Base-by-base conservation (phyloP, 2,888 invertebrate species). In the Drosophila nr. medialis region DNA sequence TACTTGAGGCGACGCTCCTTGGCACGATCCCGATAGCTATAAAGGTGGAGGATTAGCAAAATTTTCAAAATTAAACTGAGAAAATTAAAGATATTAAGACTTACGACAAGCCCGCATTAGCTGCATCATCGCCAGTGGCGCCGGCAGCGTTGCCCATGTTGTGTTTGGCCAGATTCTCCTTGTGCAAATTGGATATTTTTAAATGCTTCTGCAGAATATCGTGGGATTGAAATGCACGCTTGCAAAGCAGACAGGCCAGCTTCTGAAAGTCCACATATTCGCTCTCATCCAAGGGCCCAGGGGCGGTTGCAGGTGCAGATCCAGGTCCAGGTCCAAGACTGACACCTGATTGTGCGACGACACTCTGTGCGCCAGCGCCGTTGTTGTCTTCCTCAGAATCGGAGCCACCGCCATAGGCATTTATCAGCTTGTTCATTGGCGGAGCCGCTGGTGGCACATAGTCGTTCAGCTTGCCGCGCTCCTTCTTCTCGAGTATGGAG, bases 1-100 rank as follows among this genome's bases (percentile, higher is more conserved):
- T 97, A 99, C 92, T 99, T 99, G 89, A 97, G 95, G 58, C 99
- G 94, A 40, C 99, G 94, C 90, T 99, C 99, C 86, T 99, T 99
- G 1, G 99, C 99, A 49, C 99, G 94, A 93, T 99, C 99, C 68
- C 99, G 95, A 92, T 99, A 99, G 0, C 92, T 93, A 32, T 1
- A 27, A 21, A 21, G 2, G 2, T 2, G 11, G 21, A 42, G 11
- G 5, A 11, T 11, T 21, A 21, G 2, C 11, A 11, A 42, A 11
- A 42, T 5, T 21, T 42, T 21, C 5, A 11, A 21, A 11, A 42
- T 42, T 21, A 11, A 42, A 5, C 11, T 11, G 21, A 40, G 1
- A 4, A 40, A 40, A 40, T 32, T 32, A 21, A 6, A 49, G 13
- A 21, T n/a, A 2, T 27, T 32, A 8, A 0, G 1, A 76, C 72